These are phyloP conservation scores for Copidosoma floridanum DNA, from an alignment of 1,140 invertebrate genomes.

Conservation along the genomic window DNA sequence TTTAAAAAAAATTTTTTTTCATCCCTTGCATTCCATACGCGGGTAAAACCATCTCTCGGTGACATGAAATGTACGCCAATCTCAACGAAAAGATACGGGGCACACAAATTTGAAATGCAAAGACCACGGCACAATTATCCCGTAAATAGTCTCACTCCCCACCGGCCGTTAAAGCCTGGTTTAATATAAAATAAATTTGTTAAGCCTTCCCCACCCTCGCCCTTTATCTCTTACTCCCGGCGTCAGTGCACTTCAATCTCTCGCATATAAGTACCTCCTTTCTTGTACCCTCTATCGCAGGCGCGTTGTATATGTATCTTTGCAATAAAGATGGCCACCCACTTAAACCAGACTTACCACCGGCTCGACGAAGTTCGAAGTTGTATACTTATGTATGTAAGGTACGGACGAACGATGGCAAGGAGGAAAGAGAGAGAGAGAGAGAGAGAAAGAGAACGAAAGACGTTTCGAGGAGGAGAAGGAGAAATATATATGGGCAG, in stretches of 20 bases:
- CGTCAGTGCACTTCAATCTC: too few relatives aligned
- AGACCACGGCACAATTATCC: too few relatives aligned
- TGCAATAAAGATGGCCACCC: slow-evolving; percentile 18
- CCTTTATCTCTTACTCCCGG: not conserved
- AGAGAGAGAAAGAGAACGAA: not conserved
- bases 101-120: not conserved
- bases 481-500: too few relatives aligned
- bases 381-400: not conserved
- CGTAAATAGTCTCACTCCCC: not conserved
- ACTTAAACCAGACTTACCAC: not conserved
- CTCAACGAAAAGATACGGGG: not conserved
- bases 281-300: too few relatives aligned
- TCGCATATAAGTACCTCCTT: not conserved
- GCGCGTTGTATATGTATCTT: too few relatives aligned
- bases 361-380: slow-evolving; percentile 6
- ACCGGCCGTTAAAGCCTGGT: not conserved
- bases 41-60: too few relatives aligned
- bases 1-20: too few relatives aligned
- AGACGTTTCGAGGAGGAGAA: too few relatives aligned
- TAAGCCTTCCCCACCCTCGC: not conserved
- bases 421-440: slow-evolving; percentile 14
- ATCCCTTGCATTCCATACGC: too few relatives aligned
- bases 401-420: not conserved
- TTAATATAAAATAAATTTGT: too few relatives aligned
- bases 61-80: not conserved